Base-by-base conservation (phyloP, 2,888 invertebrate species). In the Ypsolopha scabrella region DNA sequence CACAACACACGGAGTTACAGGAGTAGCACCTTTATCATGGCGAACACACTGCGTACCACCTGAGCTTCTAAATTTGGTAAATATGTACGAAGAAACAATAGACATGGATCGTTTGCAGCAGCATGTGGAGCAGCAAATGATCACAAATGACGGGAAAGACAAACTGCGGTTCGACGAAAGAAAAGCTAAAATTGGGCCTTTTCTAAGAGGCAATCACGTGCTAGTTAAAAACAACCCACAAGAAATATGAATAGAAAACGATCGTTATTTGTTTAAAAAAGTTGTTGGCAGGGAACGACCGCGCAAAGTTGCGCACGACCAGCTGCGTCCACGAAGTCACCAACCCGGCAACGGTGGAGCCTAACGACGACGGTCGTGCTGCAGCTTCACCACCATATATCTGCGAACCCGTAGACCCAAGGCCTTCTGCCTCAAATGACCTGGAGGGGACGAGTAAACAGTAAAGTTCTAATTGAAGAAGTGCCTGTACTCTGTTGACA, bases 291-390 rank as follows among this genome's bases (percentile, higher is more conserved):
- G 51, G 43, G 59, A 60, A 6, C 51, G 59, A 6, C 60, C 57
- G 7, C 56, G 56, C 7, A 61, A 61, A 41, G 58, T 59, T 1
- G 55, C 59, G 6, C 60, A 59, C 14, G 59, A 61, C 38, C 60
- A 58, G 38, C 53, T 61, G 9, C 57, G 59, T 7, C 51, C n/a
- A n/a, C n/a, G n/a, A n/a, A n/a, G n/a, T n/a, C n/a, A n/a, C n/a
- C n/a, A n/a, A n/a, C n/a, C n/a, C n/a, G n/a, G n/a, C n/a, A 7
- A 37, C 37, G 7, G 9, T 9, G 6, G 37, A 37, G n/a, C n/a
- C n/a, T 37, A 9, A n/a, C n/a, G n/a, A 37, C 37, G 37, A 37
- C 37, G 9, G 37, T 6, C 6, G 9, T 9, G 37, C 37, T 37
- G 9, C 37, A 37, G 37, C 2, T n/a, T 6, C 3, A 10, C 38